A percentile compares a stretch with the other conserved stretches of the same genome.
These are phyloP conservation scores for Norana najaformis DNA, from an alignment of 2,888 invertebrate genomes.

Conservation along the genomic window DNA sequence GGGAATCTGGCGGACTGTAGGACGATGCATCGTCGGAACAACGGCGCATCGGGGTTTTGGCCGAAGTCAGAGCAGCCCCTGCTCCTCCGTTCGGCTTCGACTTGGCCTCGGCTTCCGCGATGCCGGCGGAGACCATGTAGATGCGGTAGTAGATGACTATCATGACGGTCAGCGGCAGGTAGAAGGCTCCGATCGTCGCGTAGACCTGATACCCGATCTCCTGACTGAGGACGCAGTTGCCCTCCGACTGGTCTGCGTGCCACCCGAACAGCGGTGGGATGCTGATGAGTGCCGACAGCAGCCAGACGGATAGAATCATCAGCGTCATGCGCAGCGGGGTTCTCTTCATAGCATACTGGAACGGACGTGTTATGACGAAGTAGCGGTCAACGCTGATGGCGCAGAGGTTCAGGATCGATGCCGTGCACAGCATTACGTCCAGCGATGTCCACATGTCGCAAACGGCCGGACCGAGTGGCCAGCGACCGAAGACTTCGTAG, in stretches of 20 bases:
- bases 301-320: slow-evolving; percentile 85
- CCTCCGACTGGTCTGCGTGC: slow-evolving; percentile 45
- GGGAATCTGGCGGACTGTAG: slow-evolving; percentile 17
- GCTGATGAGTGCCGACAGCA: slow-evolving; percentile 88
- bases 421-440: slow-evolving; percentile 67
- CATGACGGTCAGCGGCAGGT: slow-evolving; percentile 94
- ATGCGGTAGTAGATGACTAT: slow-evolving; percentile 95
- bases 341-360: slow-evolving; percentile 91
- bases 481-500: slow-evolving; percentile 58
- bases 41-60: neutral
- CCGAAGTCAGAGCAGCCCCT: neutral
- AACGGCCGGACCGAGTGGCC: slow-evolving; percentile 57
- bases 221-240: slow-evolving; percentile 81
- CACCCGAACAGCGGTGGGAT: slow-evolving; percentile 72
- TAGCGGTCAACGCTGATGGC: slow-evolving; percentile 66
- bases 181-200: slow-evolving; percentile 82
- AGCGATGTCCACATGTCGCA: slow-evolving; percentile 66
- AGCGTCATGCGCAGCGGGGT: slow-evolving; percentile 85
- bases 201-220: slow-evolving; percentile 95
- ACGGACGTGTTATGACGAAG: slow-evolving; percentile 69
- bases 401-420: slow-evolving; percentile 66
- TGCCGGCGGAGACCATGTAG: slow-evolving; percentile 48
- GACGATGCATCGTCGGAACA: neutral
- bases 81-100: slow-evolving; percentile 48
- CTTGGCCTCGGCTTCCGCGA: slow-evolving; percentile 55